Evolutionary conservation across 2,888 invertebrate genomes (phyloP).

Genomic region (Fragum fragum): DNA sequence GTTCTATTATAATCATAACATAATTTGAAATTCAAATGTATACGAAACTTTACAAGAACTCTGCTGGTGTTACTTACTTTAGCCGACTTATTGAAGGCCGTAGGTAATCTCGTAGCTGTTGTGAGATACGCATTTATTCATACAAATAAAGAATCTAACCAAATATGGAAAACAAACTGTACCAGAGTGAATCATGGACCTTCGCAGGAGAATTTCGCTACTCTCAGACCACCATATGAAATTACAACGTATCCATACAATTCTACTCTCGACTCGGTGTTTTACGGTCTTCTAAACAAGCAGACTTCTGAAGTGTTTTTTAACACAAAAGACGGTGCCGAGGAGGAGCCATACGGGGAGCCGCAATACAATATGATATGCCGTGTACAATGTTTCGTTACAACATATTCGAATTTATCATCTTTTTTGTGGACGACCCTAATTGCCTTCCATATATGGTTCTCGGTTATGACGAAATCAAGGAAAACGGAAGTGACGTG

Average conservation of each 20-base stretch:
- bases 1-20: constrained; percentile 60
- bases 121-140: constrained; percentile 45
- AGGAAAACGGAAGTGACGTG: constrained; percentile 8
- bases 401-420: constrained; percentile 54
- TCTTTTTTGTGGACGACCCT: constrained; percentile 61
- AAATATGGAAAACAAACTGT: constrained; percentile 5
- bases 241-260: too few species aligned
- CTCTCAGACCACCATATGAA: neutral
- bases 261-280: too few species aligned
- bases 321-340: neutral
- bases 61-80: constrained; percentile 67
- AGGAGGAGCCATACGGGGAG: neutral
- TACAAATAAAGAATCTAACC: neutral
- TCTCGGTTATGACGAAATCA: constrained; percentile 29
- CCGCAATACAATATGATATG: constrained; percentile 25
- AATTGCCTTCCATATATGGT: constrained; percentile 56
- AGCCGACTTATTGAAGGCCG: constrained; percentile 61
- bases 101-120: constrained; percentile 59
- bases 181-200: neutral
- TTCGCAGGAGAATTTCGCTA: neutral
- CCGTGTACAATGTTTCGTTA: constrained; percentile 52
- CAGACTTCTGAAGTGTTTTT: too few species aligned
- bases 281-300: too few species aligned
- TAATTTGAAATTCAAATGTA: constrained; percentile 34
- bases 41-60: constrained; percentile 56